phyloP scores from a whole-genome alignment of 2,113 vertebrate genomes.

The Delphinapterus leucas region DNA sequence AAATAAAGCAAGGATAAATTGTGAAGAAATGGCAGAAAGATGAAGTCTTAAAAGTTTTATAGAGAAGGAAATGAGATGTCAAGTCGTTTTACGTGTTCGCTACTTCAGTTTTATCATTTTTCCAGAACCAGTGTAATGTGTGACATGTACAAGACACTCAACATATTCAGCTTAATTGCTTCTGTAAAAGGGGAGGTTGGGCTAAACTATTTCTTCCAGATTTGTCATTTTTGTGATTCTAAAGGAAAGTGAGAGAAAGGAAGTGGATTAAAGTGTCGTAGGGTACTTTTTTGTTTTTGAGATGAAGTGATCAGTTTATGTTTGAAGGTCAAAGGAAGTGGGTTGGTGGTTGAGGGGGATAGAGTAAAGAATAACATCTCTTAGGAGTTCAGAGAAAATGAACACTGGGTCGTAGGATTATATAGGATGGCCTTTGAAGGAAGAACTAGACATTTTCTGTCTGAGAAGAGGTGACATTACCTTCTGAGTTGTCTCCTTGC shows the following conservation, averaged over 20 bases:
- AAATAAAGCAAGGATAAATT: neutral
- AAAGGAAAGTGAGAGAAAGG: neutral
- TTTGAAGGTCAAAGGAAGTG: neutral
- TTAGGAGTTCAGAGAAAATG: neutral
- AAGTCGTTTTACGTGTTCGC: neutral
- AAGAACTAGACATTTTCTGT: neutral
- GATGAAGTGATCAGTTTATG: neutral
- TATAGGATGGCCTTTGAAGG: neutral
- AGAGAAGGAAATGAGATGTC: neutral
- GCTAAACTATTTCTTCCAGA: neutral
- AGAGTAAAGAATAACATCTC: neutral
- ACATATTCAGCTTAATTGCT: neutral
- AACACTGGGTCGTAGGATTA: neutral
- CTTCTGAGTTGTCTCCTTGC: neutral
- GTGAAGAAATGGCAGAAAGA: neutral
- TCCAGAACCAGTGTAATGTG: neutral
- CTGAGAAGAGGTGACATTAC: neutral
- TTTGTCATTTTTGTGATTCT: neutral
- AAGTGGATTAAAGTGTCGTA: neutral
- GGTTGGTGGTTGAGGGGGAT: neutral
- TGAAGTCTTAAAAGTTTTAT: neutral
- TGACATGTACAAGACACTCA: neutral
- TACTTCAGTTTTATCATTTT: neutral
- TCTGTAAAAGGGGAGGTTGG: neutral
- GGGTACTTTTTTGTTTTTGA: neutral